Evolutionary conservation across 2,113 vertebrate species (phyloP), one percentile per base, ranked within the genome.

Genomic region (Pelusios castaneus): DNA sequence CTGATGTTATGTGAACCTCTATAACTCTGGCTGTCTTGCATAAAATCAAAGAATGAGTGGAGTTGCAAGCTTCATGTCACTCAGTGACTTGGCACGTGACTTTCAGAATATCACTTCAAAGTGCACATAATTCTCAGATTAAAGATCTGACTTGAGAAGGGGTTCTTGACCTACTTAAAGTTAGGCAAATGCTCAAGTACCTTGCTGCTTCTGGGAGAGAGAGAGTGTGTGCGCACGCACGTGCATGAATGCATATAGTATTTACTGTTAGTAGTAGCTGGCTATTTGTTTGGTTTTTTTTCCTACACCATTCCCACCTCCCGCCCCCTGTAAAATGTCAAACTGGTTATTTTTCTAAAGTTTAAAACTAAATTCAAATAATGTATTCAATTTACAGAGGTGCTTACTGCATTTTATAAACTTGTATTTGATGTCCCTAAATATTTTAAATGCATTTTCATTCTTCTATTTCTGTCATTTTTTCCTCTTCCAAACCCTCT

Each of bases 111-210:
- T 80, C 45, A 77, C 3, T 90, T 52, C 34, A 9, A 73, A 70
- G 58, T 10, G 3, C 5, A 43, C 25, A 79, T 85, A 91, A 17
- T 45, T 84, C 29, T 92, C 17, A 52, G 22, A 52, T 52, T 14
- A 34, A 92, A 52, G 14, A 22, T 84, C 8, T 87, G 4, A 70
- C 55, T 91, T 84, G n/a, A 51, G 22, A 85, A 19, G 3, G 41
- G 0, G 51, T 85, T 14, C 9, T 73, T 86, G 58, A 56, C 4
- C 45, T 77, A 60, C 8, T 94, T 95, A 51, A 82, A 11, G 81
- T 96, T 73, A 76, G 82, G 84, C 80, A 87, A 92, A 76, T 85
- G 29, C 88, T 76, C 87, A 88, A 81, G 58, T 80, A 79, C 45
- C 87, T 90, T 14, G 45, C n/a, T 82, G 52, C 41, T 82, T n/a